Conservation (phyloP, 2,888 invertebrate genomes). For the Drosophila seclusa region DNA sequence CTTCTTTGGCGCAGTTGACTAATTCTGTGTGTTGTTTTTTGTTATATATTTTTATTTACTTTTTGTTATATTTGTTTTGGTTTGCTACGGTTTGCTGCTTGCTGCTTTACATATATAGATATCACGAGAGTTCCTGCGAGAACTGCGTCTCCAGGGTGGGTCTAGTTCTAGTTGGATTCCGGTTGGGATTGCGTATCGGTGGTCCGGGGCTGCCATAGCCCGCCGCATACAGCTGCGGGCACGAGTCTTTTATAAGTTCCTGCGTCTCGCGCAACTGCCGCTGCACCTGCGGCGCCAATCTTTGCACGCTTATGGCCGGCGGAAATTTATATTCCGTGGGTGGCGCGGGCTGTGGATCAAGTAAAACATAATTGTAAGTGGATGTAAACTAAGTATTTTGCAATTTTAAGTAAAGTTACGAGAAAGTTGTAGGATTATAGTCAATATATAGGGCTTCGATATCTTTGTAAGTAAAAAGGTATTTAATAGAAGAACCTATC, state of each 20-base stretch:
- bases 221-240: constrained; percentile 85
- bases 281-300: constrained; percentile 85
- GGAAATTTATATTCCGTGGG: constrained; percentile 85
- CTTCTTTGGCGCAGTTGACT: constrained; percentile 68
- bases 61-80: constrained; percentile 26
- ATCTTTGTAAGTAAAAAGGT: no score
- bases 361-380: neutral
- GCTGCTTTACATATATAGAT: constrained; percentile 85
- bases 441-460: no score
- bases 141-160: constrained; percentile 86
- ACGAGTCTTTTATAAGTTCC: constrained; percentile 85
- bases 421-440: neutral
- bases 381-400: neutral
- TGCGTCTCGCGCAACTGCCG: constrained; percentile 85
- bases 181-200: constrained; percentile 84
- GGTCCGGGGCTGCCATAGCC: constrained; percentile 85
- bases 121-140: constrained; percentile 86
- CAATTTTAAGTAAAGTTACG: neutral
- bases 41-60: constrained; percentile 25
- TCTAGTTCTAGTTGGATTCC: constrained; percentile 84
- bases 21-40: constrained; percentile 52
- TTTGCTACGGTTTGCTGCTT: constrained; percentile 62
- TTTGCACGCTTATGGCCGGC: constrained; percentile 85
- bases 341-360: constrained; percentile 56
- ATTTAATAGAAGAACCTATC: no score